Evolutionary conservation across 2,113 vertebrate species (phyloP).

Genomic region (Melospiza melodia): DNA sequence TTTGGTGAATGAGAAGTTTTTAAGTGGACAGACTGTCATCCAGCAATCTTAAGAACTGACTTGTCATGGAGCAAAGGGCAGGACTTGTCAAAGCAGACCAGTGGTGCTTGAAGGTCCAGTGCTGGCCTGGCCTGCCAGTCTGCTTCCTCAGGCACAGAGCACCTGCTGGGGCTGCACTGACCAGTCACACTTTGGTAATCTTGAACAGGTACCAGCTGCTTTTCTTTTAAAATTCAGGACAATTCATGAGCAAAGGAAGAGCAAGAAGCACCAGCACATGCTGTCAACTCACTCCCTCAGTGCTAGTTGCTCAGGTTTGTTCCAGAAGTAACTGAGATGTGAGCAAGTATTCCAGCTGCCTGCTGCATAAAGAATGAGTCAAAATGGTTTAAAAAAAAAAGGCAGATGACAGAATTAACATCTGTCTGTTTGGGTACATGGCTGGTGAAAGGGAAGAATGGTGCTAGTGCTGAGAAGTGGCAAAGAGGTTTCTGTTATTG

Average conservation of each 20-base stretch:
- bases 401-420: neutral
- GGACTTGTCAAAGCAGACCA: accelerated
- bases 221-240: neutral
- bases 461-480: neutral
- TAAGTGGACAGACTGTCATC: neutral
- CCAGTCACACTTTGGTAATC: neutral
- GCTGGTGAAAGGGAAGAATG: neutral
- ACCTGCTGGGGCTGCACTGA: neutral
- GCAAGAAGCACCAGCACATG: neutral
- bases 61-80: neutral
- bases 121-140: neutral
- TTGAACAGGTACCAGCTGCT: neutral
- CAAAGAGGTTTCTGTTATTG: neutral
- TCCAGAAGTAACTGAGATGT: neutral
- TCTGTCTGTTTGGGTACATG: accelerated
- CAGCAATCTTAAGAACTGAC: too few species aligned
- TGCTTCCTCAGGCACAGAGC: neutral
- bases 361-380: neutral
- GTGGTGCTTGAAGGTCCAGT: neutral
- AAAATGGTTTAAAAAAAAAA: neutral
- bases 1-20: neutral
- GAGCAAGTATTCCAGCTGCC: neutral
- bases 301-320: neutral
- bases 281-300: neutral
- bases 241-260: neutral